Base-by-base conservation (phyloP, 2,888 invertebrate species). In the Agrotis clavis region DNA sequence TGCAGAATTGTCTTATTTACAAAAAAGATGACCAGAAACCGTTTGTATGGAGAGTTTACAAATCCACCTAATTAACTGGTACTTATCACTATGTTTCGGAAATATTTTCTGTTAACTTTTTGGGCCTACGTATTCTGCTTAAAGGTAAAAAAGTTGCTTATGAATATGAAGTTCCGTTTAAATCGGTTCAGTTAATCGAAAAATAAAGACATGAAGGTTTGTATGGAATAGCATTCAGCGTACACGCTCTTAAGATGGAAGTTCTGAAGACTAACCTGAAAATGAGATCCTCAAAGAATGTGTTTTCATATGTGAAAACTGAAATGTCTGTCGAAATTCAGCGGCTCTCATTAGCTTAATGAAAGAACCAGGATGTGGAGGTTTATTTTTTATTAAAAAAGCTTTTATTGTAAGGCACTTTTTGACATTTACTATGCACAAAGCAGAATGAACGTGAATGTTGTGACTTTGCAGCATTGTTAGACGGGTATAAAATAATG, bases 321-420 rank as follows among this genome's bases (percentile, higher is more conserved):
- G 51, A 53, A 67, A 56, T 14, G 21, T 30, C 18, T 69, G 60
- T 57, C 35, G 13, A 74, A 81, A 67, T 45, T 68, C 68, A 66
- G 21, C 53, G 53, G 41, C 11, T 61, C 64, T 75, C 63, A 81
- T 75, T 71, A 71, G 66, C 11, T 30, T 74, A 70, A 79, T 76
- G 71, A 71, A 50, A 30, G n/a, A 48, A 14, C n/a, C 21, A n/a
- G n/a, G 14, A 47, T 16, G 50, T 16, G 53, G 5, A 54, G 63
- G 18, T 53, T 45, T 62, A 56, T 45, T 25, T 63, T 19, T 56
- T 3, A n/a, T 48, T 6, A 16, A n/a, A 18, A 41, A 35, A 19
- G 18, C 18, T 35, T 6, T 45, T 21, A 21, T 35, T 35, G 14
- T n/a, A 35, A 21, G 19, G 19, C 4, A 35, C 30, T 66, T 19